Conservation (phyloP, 2,888 invertebrate species). For the Microplitis manilae region DNA sequence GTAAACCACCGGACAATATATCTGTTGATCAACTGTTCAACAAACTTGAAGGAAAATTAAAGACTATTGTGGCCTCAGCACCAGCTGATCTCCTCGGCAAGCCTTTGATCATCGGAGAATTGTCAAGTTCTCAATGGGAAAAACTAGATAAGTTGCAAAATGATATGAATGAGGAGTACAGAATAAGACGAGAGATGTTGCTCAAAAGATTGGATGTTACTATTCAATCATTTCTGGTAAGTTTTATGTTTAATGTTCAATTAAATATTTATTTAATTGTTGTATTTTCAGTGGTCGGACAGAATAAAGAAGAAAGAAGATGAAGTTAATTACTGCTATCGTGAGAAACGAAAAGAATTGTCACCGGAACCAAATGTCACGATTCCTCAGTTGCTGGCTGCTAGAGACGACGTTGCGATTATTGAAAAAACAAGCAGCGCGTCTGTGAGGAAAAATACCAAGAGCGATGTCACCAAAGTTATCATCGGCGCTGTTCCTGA, state of each 20-base stretch:
- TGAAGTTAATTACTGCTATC: constrained; percentile 77
- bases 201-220: constrained; percentile 95
- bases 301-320: constrained; percentile 83
- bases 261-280: constrained; percentile 19
- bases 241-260: constrained; percentile 23
- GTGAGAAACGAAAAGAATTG: constrained; percentile 73
- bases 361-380: constrained; percentile 78
- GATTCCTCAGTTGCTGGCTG: constrained; percentile 86
- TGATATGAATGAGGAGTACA: constrained; percentile 87
- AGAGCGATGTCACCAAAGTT: constrained; percentile 87
- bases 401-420: constrained; percentile 86
- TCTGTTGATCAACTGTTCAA: constrained; percentile 83
- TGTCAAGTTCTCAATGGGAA: constrained; percentile 89
- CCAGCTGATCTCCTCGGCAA: constrained; percentile 79
- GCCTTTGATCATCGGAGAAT: constrained; percentile 81
- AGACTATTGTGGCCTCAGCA: constrained; percentile 77
- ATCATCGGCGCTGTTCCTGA: constrained; percentile 95
- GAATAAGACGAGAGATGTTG: constrained; percentile 87
- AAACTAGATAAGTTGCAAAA: constrained; percentile 79
- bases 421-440: constrained; percentile 95
- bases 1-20: constrained; percentile 90
- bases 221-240: constrained; percentile 94
- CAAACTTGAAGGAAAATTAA: constrained; percentile 82
- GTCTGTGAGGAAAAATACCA: constrained; percentile 87
- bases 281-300: constrained; percentile 83